A percentile compares a stretch with the other conserved stretches of the same genome.
Conservation (phyloP, 2,113 vertebrate species). For the Labeo rohita region DNA sequence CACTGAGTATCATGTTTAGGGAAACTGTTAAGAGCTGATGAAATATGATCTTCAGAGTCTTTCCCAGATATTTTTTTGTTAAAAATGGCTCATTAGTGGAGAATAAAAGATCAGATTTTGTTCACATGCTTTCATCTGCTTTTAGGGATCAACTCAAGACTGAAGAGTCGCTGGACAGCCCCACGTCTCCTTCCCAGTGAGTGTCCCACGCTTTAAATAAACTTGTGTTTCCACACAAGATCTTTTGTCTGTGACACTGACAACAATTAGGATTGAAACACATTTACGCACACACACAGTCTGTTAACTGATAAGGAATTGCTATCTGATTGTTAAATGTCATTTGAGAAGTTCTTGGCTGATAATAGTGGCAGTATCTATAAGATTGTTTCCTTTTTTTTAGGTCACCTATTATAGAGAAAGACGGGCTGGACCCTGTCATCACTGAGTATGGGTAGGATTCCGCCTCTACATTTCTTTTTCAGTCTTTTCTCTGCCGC, state of each 20-base stretch:
- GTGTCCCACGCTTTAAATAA: slow-evolving; percentile 31
- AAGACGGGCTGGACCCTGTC: slow-evolving; percentile 70
- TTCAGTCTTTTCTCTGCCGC: neutral
- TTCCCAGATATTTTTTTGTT: neutral
- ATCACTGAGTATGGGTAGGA: slow-evolving; percentile 70
- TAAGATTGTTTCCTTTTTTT: slow-evolving; percentile 11
- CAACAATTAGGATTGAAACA: neutral
- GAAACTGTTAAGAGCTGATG: neutral
- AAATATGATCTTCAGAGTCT: neutral
- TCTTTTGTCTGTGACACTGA: neutral
- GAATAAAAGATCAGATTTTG: neutral
- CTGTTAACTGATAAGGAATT: neutral
- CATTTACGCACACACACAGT: neutral
- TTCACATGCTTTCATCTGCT: slow-evolving; percentile 26
- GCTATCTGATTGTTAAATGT: neutral
- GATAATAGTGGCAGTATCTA: neutral
- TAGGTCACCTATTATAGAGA: slow-evolving; percentile 70
- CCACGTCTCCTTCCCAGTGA: slow-evolving; percentile 66
- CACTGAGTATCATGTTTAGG: neutral
- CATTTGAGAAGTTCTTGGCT: neutral
- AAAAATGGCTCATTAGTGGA: neutral
- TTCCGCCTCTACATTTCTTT: neutral
- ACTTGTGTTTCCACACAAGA: neutral
- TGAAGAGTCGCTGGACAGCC: slow-evolving; percentile 57
- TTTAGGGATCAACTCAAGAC: slow-evolving; percentile 63